phyloP scores from a whole-genome alignment of 2,888 invertebrate species.

The Malachius bipustulatus region DNA sequence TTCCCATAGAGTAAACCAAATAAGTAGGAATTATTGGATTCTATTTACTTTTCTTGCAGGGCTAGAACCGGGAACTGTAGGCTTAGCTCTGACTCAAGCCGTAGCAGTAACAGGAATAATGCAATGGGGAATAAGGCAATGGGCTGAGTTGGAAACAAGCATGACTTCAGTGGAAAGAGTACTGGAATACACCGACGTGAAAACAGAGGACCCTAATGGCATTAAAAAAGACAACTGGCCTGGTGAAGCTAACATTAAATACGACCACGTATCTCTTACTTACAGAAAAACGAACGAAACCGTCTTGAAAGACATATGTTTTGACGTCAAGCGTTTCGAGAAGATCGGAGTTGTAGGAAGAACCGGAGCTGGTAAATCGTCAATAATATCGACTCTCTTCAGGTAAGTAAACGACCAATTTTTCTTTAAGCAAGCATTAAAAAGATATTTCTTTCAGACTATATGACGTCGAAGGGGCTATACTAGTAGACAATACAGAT shows the following conservation, averaged over 20 bases:
- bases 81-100: conserved; percentile 69
- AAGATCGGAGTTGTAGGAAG: conserved; percentile 72
- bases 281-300: conserved; percentile 56
- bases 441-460: no score
- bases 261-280: conserved; percentile 51
- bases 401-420: no score
- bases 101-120: conserved; percentile 58
- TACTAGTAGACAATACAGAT: conserved; percentile 37
- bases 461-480: conserved; percentile 62
- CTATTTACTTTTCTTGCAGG: no score
- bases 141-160: conserved; percentile 66
- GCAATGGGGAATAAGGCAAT: conserved; percentile 60
- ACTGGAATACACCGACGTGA: conserved; percentile 37
- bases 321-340: conserved; percentile 53
- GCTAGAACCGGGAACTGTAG: conserved; percentile 43
- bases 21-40: no score
- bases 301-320: conserved; percentile 56
- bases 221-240: conserved; percentile 51
- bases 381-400: conserved; percentile 65
- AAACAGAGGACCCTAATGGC: conserved; percentile 29
- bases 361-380: conserved; percentile 78
- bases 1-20: conserved; percentile 1
- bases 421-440: no score
- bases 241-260: conserved; percentile 43
- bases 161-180: conserved; percentile 86